Evolutionary conservation across 2,113 vertebrate genomes (phyloP), one percentile per base, ranked within the genome.

Genomic region (Rhabdornis inornatus): DNA sequence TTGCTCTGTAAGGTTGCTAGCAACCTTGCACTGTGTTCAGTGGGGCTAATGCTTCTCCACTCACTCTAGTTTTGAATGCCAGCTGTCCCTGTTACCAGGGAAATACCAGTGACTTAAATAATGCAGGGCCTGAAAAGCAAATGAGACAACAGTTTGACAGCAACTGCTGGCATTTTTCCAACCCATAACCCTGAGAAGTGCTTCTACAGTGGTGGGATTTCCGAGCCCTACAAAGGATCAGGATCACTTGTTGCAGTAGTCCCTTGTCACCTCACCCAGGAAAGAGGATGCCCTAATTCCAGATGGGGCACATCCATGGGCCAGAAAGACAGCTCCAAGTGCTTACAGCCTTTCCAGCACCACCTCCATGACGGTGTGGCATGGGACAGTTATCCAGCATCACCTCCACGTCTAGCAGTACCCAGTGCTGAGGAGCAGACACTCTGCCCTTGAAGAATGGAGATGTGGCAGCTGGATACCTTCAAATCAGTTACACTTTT

Each of bases 291-390:
- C 31, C 12, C 7, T 56, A 37, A 37, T 37, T 76, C 40, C 28
- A 76, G 33, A 53, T 2, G 13, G 5, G 10, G 61, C 15, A 78
- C 11, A 66, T 64, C 5, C 0, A 0, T 30, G 50, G 21, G 6
- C 7, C 40, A 75, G 35, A 53, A 78, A 30, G 55, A 53, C 35
- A 74, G 39, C 4, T 61, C 39, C 27, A 52, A 75, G 9, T 31
- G 25, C 39, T 70, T 49, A 55, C 11, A 85, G n/a, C 6, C 35
- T 52, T 45, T 28, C 28, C 75, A 69, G 37, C 25, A 39, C 35
- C 30, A 69, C 6, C 7, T 28, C 14, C n/a, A 24, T 3, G 5
- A 13, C 10, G 39, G 11, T 31, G 23, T 7, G 49, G 21, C 47
- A 75, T 21, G 2, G 20, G 18, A 59, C 13, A 65, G 31, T 11